phyloP scores from a whole-genome alignment of 1,140 invertebrate species.

The Druon quercuslanigerum region DNA sequence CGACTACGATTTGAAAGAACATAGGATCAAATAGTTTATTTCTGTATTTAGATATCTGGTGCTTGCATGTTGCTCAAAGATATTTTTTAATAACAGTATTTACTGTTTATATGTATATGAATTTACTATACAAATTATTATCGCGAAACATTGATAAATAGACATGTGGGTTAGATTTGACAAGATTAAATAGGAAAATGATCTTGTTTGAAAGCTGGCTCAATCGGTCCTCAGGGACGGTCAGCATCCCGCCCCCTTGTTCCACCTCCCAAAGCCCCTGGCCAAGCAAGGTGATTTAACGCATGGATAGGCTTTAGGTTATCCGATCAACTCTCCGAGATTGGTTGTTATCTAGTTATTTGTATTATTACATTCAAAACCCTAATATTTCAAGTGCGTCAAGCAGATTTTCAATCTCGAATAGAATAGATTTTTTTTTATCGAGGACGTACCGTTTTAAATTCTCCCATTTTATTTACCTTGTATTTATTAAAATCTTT shows the following conservation, averaged over 20 bases:
- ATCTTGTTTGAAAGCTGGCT: slow-evolving; percentile 4
- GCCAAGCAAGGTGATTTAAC: slow-evolving; percentile 22
- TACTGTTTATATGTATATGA: not conserved
- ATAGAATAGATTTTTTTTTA: too few relatives aligned
- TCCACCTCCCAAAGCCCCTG: not conserved
- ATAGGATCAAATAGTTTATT: too few relatives aligned
- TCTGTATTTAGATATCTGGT: too few relatives aligned
- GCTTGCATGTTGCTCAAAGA: too few relatives aligned
- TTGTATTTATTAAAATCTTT: too few relatives aligned
- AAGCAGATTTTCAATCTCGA: too few relatives aligned
- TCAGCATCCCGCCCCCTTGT: not conserved
- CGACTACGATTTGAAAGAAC: too few relatives aligned
- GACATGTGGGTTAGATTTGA: not conserved
- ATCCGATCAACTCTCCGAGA: not conserved
- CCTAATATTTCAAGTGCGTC: not conserved
- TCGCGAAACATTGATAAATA: not conserved
- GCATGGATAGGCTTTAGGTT: not conserved
- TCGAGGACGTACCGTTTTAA: too few relatives aligned
- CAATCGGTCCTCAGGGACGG: not conserved
- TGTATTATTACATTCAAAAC: slow-evolving; percentile 2
- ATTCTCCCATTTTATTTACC: too few relatives aligned
- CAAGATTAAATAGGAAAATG: not conserved
- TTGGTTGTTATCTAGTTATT: not conserved
- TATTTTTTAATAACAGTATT: too few relatives aligned
- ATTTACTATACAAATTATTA: not conserved